A percentile compares a stretch with the other conserved stretches of the same genome.
Conservation (phyloP, 2,113 vertebrate genomes). For the Hemiscyllium ocellatum region DNA sequence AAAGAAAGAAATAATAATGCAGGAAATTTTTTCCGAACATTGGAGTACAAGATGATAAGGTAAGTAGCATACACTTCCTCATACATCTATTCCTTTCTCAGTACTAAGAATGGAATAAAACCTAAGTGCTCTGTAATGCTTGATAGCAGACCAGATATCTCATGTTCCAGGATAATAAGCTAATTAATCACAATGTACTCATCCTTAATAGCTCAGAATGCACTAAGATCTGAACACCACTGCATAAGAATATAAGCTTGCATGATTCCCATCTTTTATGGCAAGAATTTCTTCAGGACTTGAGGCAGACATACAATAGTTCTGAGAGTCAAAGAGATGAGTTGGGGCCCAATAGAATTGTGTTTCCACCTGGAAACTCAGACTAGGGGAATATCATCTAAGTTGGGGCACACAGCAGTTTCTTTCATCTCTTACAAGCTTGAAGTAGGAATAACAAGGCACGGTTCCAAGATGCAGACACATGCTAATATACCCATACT, state of each 20-base stretch:
- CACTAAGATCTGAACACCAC: background rate
- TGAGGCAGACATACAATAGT: background rate
- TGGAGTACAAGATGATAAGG: background rate
- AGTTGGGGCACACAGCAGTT: background rate
- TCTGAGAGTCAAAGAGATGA: background rate
- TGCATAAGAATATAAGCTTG: background rate
- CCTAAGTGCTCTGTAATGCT: background rate
- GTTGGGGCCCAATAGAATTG: background rate
- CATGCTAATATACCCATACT: background rate
- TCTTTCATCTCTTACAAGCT: background rate
- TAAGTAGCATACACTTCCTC: background rate
- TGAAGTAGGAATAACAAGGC: background rate
- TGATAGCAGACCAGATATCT: background rate
- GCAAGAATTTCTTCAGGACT: background rate
- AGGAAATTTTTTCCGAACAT: background rate
- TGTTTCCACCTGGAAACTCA: background rate
- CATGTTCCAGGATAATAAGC: background rate
- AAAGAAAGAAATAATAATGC: background rate
- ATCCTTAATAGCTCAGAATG: background rate
- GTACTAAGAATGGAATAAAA: background rate
- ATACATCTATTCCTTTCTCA: background rate
- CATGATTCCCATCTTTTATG: background rate
- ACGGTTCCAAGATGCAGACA: background rate
- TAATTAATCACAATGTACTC: background rate
- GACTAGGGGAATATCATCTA: background rate